A percentile compares a stretch with the other conserved stretches of the same genome.
Evolutionary conservation across 2,888 invertebrate species (phyloP).

Genomic region (Lasioglossum pauxillum): DNA sequence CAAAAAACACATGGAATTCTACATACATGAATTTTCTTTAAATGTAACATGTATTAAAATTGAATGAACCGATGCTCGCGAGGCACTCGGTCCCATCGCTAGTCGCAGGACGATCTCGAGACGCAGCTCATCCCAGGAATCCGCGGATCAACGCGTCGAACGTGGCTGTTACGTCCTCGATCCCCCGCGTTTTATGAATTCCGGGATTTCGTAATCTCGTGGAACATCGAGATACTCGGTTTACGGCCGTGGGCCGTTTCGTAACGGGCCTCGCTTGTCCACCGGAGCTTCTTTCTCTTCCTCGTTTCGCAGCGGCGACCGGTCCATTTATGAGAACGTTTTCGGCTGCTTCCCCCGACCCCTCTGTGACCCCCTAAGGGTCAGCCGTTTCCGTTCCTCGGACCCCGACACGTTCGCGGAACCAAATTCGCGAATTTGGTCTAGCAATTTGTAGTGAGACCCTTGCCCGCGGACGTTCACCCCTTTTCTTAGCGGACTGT

Average conservation of each 20-base stretch:
- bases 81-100: not conserved
- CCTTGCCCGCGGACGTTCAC: conserved; percentile 14
- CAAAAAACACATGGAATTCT: too few species aligned
- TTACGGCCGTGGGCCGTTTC: conserved; percentile 35
- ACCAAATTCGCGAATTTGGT: conserved; percentile 22
- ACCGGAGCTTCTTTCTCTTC: not conserved
- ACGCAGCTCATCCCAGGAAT: conserved; percentile 1
- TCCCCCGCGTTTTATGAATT: conserved; percentile 36
- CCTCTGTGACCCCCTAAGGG: not conserved
- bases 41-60: not conserved
- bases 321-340: conserved; percentile 4
- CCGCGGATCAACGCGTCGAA: conserved; percentile 20
- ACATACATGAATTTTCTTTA: not conserved
- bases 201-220: conserved; percentile 45
- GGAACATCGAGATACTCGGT: conserved; percentile 13
- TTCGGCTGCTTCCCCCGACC: not conserved
- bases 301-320: conserved; percentile 8
- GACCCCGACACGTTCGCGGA: conserved; percentile 8
- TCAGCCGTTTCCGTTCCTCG: not conserved
- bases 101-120: not conserved
- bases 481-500: not conserved
- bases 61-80: not conserved
- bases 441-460: conserved; percentile 29
- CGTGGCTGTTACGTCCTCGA: conserved; percentile 8
- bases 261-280: conserved; percentile 24